phyloP scores from a whole-genome alignment of 2,888 invertebrate species.

The Platerodrilus igneus region DNA sequence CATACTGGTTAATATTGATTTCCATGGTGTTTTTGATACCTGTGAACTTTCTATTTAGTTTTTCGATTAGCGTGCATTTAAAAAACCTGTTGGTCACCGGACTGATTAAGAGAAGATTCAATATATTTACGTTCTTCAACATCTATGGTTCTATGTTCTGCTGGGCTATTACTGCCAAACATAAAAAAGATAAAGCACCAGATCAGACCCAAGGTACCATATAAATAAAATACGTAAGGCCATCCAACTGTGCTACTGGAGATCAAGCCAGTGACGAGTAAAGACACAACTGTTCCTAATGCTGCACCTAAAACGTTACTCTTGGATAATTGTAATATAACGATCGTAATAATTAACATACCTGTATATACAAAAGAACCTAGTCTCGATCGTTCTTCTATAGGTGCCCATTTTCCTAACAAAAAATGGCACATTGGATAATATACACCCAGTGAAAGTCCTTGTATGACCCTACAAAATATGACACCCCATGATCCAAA shows the following conservation, averaged over 20 bases:
- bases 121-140: slow-evolving; percentile 63
- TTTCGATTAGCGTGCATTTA: not conserved
- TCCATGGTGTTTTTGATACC: slow-evolving; percentile 63
- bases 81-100: slow-evolving; percentile 44
- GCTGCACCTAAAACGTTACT: too few species aligned
- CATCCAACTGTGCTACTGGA: slow-evolving; percentile 66
- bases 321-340: slow-evolving; percentile 42
- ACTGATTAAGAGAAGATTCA: slow-evolving; percentile 56
- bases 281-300: slow-evolving; percentile 71
- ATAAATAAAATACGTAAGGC: slow-evolving; percentile 73
- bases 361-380: slow-evolving; percentile 62
- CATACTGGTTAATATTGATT: slow-evolving; percentile 63
- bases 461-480: slow-evolving; percentile 64
- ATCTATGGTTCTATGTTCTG: slow-evolving; percentile 56
- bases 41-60: not conserved
- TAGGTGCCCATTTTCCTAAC: slow-evolving; percentile 72
- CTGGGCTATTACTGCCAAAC: slow-evolving; percentile 62
- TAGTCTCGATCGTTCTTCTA: slow-evolving; percentile 63
- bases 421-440: slow-evolving; percentile 68
- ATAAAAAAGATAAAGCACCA: slow-evolving; percentile 60
- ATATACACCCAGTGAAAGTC: slow-evolving; percentile 67
- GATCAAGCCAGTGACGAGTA: slow-evolving; percentile 70
- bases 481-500: slow-evolving; percentile 61
- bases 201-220: slow-evolving; percentile 58
- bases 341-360: too few species aligned